Evolutionary conservation across 2,888 invertebrate species (phyloP), one percentile per base, ranked within the genome.

Genomic region (Zele albiditarsus): DNA sequence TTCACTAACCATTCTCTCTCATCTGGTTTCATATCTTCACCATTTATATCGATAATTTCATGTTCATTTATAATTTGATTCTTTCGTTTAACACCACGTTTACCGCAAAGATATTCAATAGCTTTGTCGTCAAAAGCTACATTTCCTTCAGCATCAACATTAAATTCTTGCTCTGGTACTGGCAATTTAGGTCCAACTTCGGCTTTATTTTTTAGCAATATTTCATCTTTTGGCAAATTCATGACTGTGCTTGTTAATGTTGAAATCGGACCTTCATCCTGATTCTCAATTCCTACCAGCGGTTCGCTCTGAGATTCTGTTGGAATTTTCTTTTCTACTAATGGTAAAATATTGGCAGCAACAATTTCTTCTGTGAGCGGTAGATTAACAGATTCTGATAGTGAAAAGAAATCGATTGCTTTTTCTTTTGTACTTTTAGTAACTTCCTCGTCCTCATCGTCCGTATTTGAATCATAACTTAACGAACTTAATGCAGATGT

Each of bases 1-100:
- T 96, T 96, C 3, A 95, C 92, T 84, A 97, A 89, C 94, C 96
- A 96, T 85, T 95, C 93, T 16, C 94, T 92, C n/a, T 94, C 93
- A 78, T 96, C 94, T 0, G 94, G 94, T 80, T 96, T 89, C 0
- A 96, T 94, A 84, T 96, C 94, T 80, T 94, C 93, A 65, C 96
- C 95, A 78, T 94, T 94, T 1, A 97, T 94, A 84, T 97, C 96
- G 20, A 97, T 94, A 72, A 97, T 92, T 84, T 96, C 93, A 76
- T 89, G 86, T 80, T 91, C 90, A 77, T 91, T 90, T n/a, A 92
- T 85, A 68, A 91, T 91, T 66, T 90, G 86, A 78, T 90, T 88
- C 79, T 88, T 89, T 16, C 90, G 87, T 78, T 90, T 90, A 3
- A 90, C 89, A 63, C 89, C 87, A 73, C 89, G 82, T 75, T 81